Conservation (phyloP, 2,113 vertebrate genomes). For the Oncorhynchus kisutch region DNA sequence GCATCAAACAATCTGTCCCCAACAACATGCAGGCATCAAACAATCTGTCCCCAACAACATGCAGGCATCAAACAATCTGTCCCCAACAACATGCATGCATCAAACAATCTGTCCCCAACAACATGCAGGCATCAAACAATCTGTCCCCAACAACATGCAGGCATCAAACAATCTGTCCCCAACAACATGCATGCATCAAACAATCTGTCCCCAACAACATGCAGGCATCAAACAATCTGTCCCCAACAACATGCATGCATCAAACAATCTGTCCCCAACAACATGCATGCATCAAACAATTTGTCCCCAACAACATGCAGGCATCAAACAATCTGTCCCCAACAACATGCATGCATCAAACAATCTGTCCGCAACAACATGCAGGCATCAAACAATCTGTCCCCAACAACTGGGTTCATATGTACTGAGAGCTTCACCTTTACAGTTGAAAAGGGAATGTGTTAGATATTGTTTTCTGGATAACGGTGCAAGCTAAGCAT, state of each 20-base stretch:
- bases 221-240: not conserved
- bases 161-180: not conserved
- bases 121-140: too few relatives aligned
- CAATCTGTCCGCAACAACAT: not conserved
- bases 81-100: not conserved
- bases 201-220: not conserved
- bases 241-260: not conserved
- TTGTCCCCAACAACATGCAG: not conserved
- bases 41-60: not conserved
- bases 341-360: not conserved
- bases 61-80: not conserved
- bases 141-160: not conserved
- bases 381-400: not conserved
- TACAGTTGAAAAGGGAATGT: not conserved
- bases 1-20: not conserved
- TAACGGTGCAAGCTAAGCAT: too few relatives aligned
- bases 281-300: too few relatives aligned
- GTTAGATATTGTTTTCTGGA: not conserved
- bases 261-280: not conserved
- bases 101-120: not conserved
- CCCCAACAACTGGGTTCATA: constrained; percentile 1
- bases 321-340: not conserved
- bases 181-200: not conserved
- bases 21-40: not conserved
- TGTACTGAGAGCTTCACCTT: not conserved